Conservation (phyloP, 2,888 invertebrate species). For the Sinodicranocentrus sp. region DNA sequence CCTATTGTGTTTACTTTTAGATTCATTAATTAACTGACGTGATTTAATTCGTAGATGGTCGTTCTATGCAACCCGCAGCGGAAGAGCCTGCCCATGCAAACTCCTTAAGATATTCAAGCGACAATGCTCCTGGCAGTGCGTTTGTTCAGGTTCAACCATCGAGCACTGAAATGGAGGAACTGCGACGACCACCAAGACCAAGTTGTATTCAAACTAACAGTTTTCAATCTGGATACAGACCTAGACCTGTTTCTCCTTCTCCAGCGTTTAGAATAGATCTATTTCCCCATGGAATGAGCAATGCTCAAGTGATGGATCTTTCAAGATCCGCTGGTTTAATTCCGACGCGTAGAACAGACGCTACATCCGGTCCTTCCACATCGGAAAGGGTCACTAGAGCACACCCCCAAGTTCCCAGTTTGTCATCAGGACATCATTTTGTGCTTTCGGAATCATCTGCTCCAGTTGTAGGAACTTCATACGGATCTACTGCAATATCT, state of each 20-base stretch:
- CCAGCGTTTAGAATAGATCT: constrained; percentile 51
- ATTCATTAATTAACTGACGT: too few species aligned
- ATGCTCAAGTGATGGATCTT: constrained; percentile 61
- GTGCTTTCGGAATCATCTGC: background rate
- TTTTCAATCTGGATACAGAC: background rate
- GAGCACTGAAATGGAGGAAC: constrained; percentile 7
- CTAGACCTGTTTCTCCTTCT: constrained; percentile 14
- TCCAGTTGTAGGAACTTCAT: background rate
- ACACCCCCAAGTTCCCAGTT: background rate
- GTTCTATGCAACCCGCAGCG: too few species aligned
- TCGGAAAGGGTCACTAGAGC: background rate
- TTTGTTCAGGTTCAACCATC: constrained; percentile 42
- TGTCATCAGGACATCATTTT: background rate
- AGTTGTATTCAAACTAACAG: constrained; percentile 47
- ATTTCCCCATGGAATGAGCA: constrained; percentile 50
- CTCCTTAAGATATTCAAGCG: too few species aligned
- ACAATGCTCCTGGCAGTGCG: constrained; percentile 15
- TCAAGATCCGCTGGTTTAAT: constrained; percentile 56
- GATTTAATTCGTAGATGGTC: too few species aligned
- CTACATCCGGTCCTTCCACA: background rate
- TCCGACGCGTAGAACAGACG: background rate
- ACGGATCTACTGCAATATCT: background rate
- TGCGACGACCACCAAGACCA: constrained; percentile 44
- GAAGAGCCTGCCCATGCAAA: too few species aligned
- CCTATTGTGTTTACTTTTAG: too few species aligned